A percentile compares a stretch with the other conserved stretches of the same genome.
These are phyloP conservation scores for Montipora sp. DNA, from an alignment of 64 coral and sea anemone genomes.

Conservation along the genomic window DNA sequence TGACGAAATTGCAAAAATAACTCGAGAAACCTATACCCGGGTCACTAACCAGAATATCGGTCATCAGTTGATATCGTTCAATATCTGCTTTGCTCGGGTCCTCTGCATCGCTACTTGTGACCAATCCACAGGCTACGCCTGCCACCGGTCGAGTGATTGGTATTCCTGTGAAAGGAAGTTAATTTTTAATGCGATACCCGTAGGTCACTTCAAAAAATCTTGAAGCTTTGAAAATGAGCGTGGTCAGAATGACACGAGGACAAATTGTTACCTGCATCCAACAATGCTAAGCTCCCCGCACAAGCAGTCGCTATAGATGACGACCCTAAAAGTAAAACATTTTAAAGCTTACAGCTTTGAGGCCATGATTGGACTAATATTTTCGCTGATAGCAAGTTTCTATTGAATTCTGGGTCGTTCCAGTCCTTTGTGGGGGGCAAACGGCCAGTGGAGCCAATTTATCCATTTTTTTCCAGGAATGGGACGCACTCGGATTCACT, in stretches of 20 bases:
- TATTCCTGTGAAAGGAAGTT: conserved; percentile 54
- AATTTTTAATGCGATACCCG: too few relatives aligned
- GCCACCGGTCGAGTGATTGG: conserved; percentile 84
- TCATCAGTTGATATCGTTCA: conserved; percentile 83
- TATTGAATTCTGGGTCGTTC: too few relatives aligned
- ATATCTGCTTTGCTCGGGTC: conserved; percentile 73
- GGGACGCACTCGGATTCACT: too few relatives aligned
- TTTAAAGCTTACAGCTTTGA: too few relatives aligned
- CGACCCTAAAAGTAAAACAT: conserved; percentile 59
- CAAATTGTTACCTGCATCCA: conserved; percentile 86
- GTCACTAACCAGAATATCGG: conserved; percentile 90
- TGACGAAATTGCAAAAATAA: not conserved
- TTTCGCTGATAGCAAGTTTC: too few relatives aligned
- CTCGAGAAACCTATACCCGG: not conserved
- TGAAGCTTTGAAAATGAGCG: too few relatives aligned
- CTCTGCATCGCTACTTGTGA: conserved; percentile 78
- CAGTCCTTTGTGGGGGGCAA: too few relatives aligned
- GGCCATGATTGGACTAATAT: too few relatives aligned
- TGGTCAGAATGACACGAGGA: too few relatives aligned
- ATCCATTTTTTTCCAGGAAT: too few relatives aligned
- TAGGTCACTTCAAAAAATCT: too few relatives aligned
- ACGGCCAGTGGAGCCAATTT: too few relatives aligned
- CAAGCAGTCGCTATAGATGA: conserved; percentile 98
- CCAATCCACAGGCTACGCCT: conserved; percentile 92
- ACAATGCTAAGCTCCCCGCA: conserved; percentile 92